Base-by-base conservation (phyloP, 2,888 invertebrate species). In the Heliconius hortense region DNA sequence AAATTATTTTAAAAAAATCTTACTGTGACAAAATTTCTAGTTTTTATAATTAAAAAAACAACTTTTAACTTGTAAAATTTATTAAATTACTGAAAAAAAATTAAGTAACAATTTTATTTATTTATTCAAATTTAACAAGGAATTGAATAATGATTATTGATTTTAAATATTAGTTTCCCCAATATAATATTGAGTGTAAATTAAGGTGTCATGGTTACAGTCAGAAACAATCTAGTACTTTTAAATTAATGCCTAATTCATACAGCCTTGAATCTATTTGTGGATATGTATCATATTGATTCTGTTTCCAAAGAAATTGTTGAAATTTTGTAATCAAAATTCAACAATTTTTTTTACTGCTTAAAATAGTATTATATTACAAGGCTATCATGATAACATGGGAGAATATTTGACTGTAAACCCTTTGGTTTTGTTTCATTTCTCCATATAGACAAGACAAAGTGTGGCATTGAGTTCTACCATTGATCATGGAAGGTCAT, bases 241-340 rank as follows among this genome's bases (percentile, higher is more conserved):
- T 71, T 79, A 80, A 81, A 86, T 85, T 85, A 82, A 74, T 80
- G 79, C 80, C 81, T 84, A 88, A 89, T 86, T 84, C 79, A 84
- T 86, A 81, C 78, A 83, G 82, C 90, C 90, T 90, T 90, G 88
- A 77, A 74, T 63, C 60, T 69, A 77, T 78, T 79, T 77, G 77
- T 63, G 75, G 78, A 80, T 76, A 79, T 82, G 82, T 76, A 77
- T 76, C 66, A 26, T 56, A 73, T 35, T 69, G 53, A 62, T 35
- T 74, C 48, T 53, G 68, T 63, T 67, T 74, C 62, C 15, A 26
- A 3, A 63, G 26, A 53, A 69, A 62, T 69, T 21, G 8, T 56
- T 28, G 5, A n/a, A 24, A 28, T 60, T 60, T 11, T 15, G 15
- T 48, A 2, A 7, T 48, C 48, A 48, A 48, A 18, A 48, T 48